Conservation (phyloP, 2,113 vertebrate species). For the Pungitius pungitius region DNA sequence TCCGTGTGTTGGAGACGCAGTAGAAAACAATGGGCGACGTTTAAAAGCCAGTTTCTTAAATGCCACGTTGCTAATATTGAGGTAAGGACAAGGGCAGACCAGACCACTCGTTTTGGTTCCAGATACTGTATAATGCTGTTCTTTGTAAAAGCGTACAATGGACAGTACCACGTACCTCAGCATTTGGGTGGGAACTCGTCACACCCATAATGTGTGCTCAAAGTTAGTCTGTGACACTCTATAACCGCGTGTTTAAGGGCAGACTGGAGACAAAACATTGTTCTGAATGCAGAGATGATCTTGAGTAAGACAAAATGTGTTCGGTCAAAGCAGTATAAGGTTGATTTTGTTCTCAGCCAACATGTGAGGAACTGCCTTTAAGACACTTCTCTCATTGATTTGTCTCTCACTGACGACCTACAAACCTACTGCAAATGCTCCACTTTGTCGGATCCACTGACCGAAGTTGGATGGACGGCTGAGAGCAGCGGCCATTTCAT, state of each 20-base stretch:
- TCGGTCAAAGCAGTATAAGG: not conserved
- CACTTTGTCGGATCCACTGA: not conserved
- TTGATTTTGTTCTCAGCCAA: not conserved
- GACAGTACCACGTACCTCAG: slow-evolving; percentile 10
- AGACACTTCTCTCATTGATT: not conserved
- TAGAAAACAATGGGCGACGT: slow-evolving; percentile 11
- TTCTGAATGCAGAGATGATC: not conserved
- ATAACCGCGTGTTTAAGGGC: not conserved
- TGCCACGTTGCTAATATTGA: slow-evolving; percentile 21
- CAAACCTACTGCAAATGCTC: not conserved
- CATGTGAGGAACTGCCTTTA: not conserved
- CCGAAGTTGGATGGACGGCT: too few relatives aligned
- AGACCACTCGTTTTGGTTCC: slow-evolving; percentile 2
- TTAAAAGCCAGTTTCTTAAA: slow-evolving; percentile 16
- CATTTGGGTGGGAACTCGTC: slow-evolving; percentile 9
- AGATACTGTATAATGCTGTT: slow-evolving; percentile 27
- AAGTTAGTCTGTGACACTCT: not conserved
- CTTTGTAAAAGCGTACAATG: slow-evolving; percentile 33
- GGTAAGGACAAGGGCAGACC: slow-evolving; percentile 27
- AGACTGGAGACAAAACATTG: not conserved
- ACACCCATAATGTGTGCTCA: not conserved
- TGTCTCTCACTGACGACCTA: not conserved
- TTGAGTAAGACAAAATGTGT: not conserved
- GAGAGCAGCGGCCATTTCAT: too few relatives aligned
- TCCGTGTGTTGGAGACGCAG: slow-evolving; percentile 8